Base-by-base conservation (phyloP, 2,113 vertebrate genomes). In the Barnardius zonarius region DNA sequence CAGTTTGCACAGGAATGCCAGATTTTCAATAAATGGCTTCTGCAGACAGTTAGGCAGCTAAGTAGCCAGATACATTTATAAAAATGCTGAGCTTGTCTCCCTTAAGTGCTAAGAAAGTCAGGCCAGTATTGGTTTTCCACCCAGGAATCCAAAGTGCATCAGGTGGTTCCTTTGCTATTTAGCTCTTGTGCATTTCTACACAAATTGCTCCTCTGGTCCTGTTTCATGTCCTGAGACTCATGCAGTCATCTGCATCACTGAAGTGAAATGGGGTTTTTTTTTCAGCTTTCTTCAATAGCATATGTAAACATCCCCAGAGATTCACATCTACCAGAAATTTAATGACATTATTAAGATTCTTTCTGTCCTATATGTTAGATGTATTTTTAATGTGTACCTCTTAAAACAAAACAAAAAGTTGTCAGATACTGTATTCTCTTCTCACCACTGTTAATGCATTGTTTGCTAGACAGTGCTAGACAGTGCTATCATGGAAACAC, bases 371-470 rank as follows among this genome's bases (percentile, higher is more conserved):
- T 39, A 82, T 12, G 15, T 97, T 83, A 97, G 95, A 97, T 97
- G 96, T 97, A 97, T 97, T 97, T 98, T 98, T 98, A 97, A 98
- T 96, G 83, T 25, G 17, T 27, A 75, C 80, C 93, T 97, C 97
- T 97, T 96, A 88, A 97, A 97, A 95, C 83, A 90, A 97, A 97
- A 93, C 76, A 96, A 96, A 94, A 84, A 37, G 37, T 95, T 96
- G 97, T 96, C 97, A 97, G 88, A 63, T 48, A 35, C 10, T 24
- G 5, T 78, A 64, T 73, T 87, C 61, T 91, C 48, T 67, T 77
- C 93, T 91, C 90, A 7, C 37, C 57, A 17, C 79, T 15, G 51
- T 68, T 80, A 96, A 82, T 57, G 82, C 46, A 48, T 48, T 48
- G 90, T 61, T 97, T 97, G 89, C 78, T 61, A 90, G 92, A 77